Conservation (phyloP, 2,888 invertebrate genomes). For the Hypolimnas misippus region DNA sequence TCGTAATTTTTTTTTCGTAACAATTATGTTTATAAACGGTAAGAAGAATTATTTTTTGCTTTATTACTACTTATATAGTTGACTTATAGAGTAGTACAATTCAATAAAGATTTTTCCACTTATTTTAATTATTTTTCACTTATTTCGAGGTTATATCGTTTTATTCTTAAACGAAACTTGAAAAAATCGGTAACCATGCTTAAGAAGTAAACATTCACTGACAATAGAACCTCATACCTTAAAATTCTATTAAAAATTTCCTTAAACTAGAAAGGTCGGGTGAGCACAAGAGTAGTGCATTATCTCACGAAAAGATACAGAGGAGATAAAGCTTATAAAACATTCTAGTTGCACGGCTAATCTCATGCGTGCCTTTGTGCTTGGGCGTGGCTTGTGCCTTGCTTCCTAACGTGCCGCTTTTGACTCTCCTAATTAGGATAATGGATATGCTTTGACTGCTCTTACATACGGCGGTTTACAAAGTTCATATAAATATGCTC, state of each 20-base stretch:
- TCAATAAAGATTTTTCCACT: too few species aligned
- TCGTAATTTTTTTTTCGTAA: too few species aligned
- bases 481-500: neutral
- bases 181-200: too few species aligned
- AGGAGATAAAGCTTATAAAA: slow-evolving; percentile 32
- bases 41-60: too few species aligned
- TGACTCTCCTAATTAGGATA: slow-evolving; percentile 1
- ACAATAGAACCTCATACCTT: too few species aligned
- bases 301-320: slow-evolving; percentile 28
- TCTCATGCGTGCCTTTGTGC: slow-evolving; percentile 27
- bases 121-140: too few species aligned
- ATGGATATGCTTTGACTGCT: slow-evolving; percentile 1
- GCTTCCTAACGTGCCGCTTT: slow-evolving; percentile 26
- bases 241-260: neutral
- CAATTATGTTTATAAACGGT: too few species aligned
- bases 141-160: too few species aligned
- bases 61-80: too few species aligned
- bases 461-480: neutral
- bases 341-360: slow-evolving; percentile 27
- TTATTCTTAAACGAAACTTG: too few species aligned
- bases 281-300: slow-evolving; percentile 23
- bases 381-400: slow-evolving; percentile 22
- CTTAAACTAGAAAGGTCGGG: slow-evolving; percentile 7
- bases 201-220: too few species aligned
- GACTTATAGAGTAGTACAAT: too few species aligned